Conservation (phyloP, 2,888 invertebrate genomes). For the Agrotis segetum region DNA sequence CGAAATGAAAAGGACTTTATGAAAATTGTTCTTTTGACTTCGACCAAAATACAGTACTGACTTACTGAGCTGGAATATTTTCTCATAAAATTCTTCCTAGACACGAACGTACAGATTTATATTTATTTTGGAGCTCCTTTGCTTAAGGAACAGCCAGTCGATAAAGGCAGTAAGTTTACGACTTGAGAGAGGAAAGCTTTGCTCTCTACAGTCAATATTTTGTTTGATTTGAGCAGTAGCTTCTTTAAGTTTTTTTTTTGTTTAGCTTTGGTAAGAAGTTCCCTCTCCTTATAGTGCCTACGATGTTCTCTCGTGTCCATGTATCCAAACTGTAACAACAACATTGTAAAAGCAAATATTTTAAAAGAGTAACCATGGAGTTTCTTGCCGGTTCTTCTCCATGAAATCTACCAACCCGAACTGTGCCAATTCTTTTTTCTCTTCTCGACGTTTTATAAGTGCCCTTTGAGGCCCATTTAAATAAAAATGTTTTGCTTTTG, state of each 20-base stretch:
- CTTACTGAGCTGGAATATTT: constrained; percentile 33
- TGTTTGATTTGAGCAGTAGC: constrained; percentile 10
- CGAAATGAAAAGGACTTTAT: constrained; percentile 46
- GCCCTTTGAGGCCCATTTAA: too few relatives aligned
- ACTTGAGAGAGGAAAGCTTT: constrained; percentile 8
- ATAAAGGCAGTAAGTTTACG: constrained; percentile 24
- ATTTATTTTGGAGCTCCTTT: constrained; percentile 33
- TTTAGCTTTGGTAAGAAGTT: too few relatives aligned
- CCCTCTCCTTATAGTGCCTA: too few relatives aligned
- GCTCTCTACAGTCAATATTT: background rate
- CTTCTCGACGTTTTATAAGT: too few relatives aligned
- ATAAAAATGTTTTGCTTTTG: too few relatives aligned
- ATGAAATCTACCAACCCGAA: too few relatives aligned
- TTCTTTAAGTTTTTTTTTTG: background rate
- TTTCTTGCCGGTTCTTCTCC: too few relatives aligned
- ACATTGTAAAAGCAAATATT: too few relatives aligned
- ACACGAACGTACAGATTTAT: constrained; percentile 43
- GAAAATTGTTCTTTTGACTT: constrained; percentile 56
- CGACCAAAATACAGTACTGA: background rate
- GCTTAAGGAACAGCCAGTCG: constrained; percentile 7
- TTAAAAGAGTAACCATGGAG: too few relatives aligned
- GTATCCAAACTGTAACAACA: too few relatives aligned
- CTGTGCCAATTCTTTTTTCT: too few relatives aligned
- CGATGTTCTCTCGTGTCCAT: too few relatives aligned
- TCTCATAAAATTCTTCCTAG: constrained; percentile 31